Conservation (phyloP, 2,888 invertebrate species). For the Cheilosia vulpina region DNA sequence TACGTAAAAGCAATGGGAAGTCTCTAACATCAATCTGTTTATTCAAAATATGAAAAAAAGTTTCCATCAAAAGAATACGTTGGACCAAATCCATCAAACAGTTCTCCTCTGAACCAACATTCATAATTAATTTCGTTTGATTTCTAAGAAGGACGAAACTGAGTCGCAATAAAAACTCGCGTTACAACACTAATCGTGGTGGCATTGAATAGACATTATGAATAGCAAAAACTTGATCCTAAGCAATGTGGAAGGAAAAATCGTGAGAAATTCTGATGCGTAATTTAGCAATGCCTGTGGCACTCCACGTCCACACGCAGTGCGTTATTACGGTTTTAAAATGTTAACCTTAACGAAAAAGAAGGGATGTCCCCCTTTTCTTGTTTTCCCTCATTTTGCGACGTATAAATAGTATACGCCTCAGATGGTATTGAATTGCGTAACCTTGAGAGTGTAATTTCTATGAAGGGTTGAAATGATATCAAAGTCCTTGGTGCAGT, state of each 20-base stretch:
- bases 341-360: slow-evolving; percentile 42
- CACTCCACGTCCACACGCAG: slow-evolving; percentile 29
- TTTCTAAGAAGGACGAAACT: slow-evolving; percentile 2
- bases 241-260: slow-evolving; percentile 47
- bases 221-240: slow-evolving; percentile 40
- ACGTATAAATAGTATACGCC: slow-evolving; percentile 56
- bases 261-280: slow-evolving; percentile 76
- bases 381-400: slow-evolving; percentile 54
- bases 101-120: not conserved
- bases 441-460: slow-evolving; percentile 63
- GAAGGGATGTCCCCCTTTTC: slow-evolving; percentile 61
- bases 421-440: slow-evolving; percentile 58
- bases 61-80: not conserved
- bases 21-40: too few relatives aligned
- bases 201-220: not conserved
- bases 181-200: not conserved
- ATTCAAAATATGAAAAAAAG: too few relatives aligned
- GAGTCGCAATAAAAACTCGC: slow-evolving; percentile 40
- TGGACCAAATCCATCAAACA: not conserved
- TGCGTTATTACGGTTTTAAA: slow-evolving; percentile 49
- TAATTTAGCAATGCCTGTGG: slow-evolving; percentile 65
- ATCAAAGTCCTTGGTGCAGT: slow-evolving; percentile 34
- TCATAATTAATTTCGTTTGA: slow-evolving; percentile 36
- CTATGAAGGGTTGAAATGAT: slow-evolving; percentile 62
- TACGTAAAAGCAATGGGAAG: too few relatives aligned